phyloP scores from a whole-genome alignment of 23 tunicate genomes.

The Ciona savignyi region DNA sequence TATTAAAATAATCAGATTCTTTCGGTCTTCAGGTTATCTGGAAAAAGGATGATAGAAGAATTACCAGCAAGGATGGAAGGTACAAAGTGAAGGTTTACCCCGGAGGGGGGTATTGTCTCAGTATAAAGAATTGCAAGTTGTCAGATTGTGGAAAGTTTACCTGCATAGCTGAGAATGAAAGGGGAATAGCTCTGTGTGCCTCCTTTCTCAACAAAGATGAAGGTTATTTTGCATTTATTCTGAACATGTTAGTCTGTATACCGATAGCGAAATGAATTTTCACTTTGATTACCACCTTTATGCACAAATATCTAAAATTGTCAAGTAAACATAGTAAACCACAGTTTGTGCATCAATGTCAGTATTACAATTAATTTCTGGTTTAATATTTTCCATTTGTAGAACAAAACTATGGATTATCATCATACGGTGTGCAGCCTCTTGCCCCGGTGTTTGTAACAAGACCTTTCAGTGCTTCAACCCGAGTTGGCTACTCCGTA shows the following conservation, averaged over 20 bases:
- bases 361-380: too few species aligned
- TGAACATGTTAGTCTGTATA: too few species aligned
- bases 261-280: too few species aligned
- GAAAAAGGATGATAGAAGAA: conserved; percentile 23
- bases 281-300: too few species aligned
- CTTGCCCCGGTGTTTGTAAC: conserved; percentile 47
- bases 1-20: too few species aligned
- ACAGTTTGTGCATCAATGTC: too few species aligned
- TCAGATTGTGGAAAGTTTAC: conserved; percentile 48
- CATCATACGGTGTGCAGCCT: conserved; percentile 9
- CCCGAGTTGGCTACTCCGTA: conserved; percentile 19
- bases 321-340: too few species aligned
- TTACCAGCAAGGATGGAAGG: conserved; percentile 11
- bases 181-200: conserved; percentile 37
- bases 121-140: conserved; percentile 7
- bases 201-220: conserved; percentile 4
- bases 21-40: conserved; percentile 22
- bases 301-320: too few species aligned
- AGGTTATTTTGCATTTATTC: too few species aligned
- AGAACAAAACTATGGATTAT: neutral
- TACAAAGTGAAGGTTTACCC: neutral
- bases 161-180: conserved; percentile 49
- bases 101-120: conserved; percentile 22
- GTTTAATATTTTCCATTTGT: too few species aligned
- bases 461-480: conserved; percentile 30